Evolutionary conservation across 2,797 vertebrate species (phyloP).

Genomic region (Lutjanus campechanus): DNA sequence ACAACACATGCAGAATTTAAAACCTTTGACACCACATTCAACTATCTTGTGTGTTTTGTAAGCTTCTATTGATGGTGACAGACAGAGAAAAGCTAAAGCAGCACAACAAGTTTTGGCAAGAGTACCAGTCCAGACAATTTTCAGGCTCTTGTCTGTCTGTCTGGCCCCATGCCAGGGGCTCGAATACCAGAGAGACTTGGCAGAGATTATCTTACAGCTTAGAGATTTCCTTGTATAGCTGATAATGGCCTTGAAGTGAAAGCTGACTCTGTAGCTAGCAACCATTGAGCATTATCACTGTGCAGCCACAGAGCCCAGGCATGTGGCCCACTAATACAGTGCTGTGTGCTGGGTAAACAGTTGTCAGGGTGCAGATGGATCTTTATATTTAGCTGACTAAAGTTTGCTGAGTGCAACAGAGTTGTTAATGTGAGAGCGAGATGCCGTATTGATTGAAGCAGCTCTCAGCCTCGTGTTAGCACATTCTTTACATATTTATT

Average conservation of each 20-base stretch:
- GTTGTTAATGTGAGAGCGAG: conserved; percentile 37
- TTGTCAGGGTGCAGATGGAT: conserved; percentile 52
- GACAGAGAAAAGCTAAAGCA: conserved; percentile 2
- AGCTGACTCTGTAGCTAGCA: conserved; percentile 27
- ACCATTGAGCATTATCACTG: conserved; percentile 50
- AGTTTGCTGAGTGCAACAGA: conserved; percentile 28
- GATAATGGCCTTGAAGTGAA: conserved; percentile 54
- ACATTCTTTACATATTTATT: conserved; percentile 48
- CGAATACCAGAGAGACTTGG: conserved; percentile 50
- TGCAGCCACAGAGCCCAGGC: conserved; percentile 38
- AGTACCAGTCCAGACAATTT: background rate
- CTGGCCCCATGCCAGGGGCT: conserved; percentile 33
- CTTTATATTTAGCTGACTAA: conserved; percentile 41
- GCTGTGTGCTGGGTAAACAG: conserved; percentile 43
- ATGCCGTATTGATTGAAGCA: conserved; percentile 18
- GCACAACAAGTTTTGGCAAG: conserved; percentile 15
- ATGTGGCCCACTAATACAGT: conserved; percentile 50
- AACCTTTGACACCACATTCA: background rate
- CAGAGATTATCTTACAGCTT: conserved; percentile 53
- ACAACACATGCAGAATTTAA: background rate
- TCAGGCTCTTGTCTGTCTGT: background rate
- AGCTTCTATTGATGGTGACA: background rate
- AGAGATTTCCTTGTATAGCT: conserved; percentile 51
- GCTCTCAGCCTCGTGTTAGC: background rate
- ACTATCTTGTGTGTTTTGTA: background rate